phyloP scores from a whole-genome alignment of 1,140 invertebrate genomes.

The Bombus picipes region DNA sequence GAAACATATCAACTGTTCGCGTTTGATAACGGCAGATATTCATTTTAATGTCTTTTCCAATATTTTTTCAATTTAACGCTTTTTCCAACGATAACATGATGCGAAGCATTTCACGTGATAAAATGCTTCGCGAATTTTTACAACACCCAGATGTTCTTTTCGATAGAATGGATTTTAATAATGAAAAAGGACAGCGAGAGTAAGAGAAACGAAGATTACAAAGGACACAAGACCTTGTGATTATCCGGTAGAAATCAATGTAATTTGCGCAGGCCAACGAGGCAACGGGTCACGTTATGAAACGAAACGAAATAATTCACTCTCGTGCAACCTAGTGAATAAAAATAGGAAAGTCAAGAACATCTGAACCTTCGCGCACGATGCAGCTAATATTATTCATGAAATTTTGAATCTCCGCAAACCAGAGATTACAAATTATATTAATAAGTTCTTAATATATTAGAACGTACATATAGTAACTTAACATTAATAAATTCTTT shows the following conservation, averaged over 20 bases:
- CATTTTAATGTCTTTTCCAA: not conserved
- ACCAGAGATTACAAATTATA: not conserved
- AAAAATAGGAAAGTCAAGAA: not conserved
- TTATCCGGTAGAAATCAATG: slow-evolving; percentile 2
- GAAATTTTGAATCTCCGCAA: not conserved
- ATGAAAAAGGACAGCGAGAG: not conserved
- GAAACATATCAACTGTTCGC: not conserved
- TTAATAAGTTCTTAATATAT: not conserved
- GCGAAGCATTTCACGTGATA: not conserved
- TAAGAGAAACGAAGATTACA: not conserved
- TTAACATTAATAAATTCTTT: too few species aligned
- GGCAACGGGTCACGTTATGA: not conserved
- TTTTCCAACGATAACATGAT: not conserved
- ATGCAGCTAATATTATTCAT: not conserved
- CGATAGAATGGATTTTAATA: not conserved
- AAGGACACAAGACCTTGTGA: not conserved
- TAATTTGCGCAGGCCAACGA: not conserved
- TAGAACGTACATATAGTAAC: too few species aligned
- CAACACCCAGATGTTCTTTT: not conserved
- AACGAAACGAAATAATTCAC: slow-evolving; percentile 4
- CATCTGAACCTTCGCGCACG: too few species aligned
- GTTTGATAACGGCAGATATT: not conserved
- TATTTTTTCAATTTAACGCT: not conserved
- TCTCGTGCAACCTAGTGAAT: not conserved
- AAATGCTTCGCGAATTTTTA: not conserved